phyloP scores from a whole-genome alignment of 2,888 invertebrate genomes.

The Kuschelorhynchus macadamiae region DNA sequence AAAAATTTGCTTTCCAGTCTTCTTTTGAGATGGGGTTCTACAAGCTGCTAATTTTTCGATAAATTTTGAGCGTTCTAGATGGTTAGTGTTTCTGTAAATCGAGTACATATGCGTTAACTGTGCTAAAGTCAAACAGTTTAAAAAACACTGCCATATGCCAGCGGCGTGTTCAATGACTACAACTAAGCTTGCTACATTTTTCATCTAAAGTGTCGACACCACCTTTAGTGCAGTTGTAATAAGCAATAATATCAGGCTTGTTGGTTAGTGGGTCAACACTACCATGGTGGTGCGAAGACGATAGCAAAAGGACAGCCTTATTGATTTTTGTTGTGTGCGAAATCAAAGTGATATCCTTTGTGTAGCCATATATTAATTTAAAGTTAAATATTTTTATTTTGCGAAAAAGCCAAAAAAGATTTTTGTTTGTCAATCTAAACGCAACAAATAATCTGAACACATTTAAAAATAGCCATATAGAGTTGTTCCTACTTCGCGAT shows the following conservation, averaged over 20 bases:
- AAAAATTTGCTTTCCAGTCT: slow-evolving; percentile 20
- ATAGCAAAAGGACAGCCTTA: slow-evolving; percentile 26
- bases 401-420: too few species aligned
- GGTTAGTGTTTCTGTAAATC: slow-evolving; percentile 17
- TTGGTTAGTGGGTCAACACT: slow-evolving; percentile 18
- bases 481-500: slow-evolving; percentile 26
- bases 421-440: too few species aligned
- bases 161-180: slow-evolving; percentile 18
- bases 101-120: slow-evolving; percentile 23
- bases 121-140: slow-evolving; percentile 31
- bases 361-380: too few species aligned
- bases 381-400: too few species aligned
- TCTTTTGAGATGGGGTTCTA: slow-evolving; percentile 23
- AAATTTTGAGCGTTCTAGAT: slow-evolving; percentile 27
- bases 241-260: slow-evolving; percentile 34
- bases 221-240: slow-evolving; percentile 32
- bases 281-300: slow-evolving; percentile 24
- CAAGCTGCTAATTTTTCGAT: slow-evolving; percentile 28
- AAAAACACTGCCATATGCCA: slow-evolving; percentile 31
- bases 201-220: slow-evolving; percentile 30
- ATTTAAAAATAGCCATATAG: too few species aligned
- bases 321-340: slow-evolving; percentile 33
- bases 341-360: slow-evolving; percentile 33
- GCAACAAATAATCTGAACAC: too few species aligned
- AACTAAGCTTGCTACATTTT: slow-evolving; percentile 34